Conservation (phyloP, 2,113 vertebrate genomes). For the Fregata magnificens region DNA sequence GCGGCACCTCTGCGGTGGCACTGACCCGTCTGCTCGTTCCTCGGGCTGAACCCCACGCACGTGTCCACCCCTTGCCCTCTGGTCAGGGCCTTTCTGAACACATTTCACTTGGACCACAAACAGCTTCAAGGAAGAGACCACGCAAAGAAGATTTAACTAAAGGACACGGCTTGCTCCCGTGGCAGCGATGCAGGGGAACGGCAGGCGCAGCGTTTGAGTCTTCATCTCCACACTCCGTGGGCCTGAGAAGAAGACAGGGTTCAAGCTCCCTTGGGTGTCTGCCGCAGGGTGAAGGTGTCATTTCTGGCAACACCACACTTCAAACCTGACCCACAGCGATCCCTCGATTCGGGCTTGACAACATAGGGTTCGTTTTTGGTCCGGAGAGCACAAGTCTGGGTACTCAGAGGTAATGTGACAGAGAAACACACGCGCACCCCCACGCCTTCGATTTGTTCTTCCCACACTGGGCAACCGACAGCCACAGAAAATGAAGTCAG, state of each 20-base stretch:
- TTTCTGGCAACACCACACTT: fast-evolving
- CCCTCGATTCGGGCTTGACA: neutral
- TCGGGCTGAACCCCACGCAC: fast-evolving
- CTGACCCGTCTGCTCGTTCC: neutral
- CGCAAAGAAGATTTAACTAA: neutral
- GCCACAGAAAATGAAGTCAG: neutral
- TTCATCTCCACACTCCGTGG: neutral
- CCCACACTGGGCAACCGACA: neutral
- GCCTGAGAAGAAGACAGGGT: neutral
- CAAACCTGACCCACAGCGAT: fast-evolving
- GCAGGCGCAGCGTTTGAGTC: fast-evolving
- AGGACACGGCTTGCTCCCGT: fast-evolving
- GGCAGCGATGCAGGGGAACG: fast-evolving
- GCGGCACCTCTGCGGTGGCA: fast-evolving
- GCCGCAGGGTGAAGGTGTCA: fast-evolving
- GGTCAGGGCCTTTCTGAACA: neutral
- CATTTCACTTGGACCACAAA: neutral
- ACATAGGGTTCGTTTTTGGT: fast-evolving
- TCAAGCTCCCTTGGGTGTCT: neutral
- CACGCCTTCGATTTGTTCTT: neutral
- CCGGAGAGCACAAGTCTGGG: neutral
- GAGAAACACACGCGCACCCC: fast-evolving
- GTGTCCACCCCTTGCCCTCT: fast-evolving
- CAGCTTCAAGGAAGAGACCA: neutral
- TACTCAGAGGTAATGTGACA: neutral